Evolutionary conservation across 23 tunicate species (phyloP), one percentile per base, ranked within the genome.

Genomic region (Oikopleura vanhoeffeni): DNA sequence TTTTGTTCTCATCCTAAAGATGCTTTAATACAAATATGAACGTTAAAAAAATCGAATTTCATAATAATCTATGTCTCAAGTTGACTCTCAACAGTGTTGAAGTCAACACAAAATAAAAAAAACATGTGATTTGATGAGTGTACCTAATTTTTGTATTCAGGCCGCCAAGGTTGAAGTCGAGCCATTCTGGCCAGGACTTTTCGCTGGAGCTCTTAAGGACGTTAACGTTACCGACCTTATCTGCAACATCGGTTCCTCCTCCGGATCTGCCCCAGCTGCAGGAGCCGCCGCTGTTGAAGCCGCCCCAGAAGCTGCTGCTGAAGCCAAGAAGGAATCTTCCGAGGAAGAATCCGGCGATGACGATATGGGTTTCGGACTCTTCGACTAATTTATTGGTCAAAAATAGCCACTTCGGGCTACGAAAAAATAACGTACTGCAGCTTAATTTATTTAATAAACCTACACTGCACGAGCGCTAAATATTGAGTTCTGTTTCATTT

Each of bases 141-240:
- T n/a, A n/a, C n/a, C n/a, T n/a, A n/a, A n/a, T 71, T 71, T 71
- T 13, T 71, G 2, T 32, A 2, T 71, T 30, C 2, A 71, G 79
- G 79, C 79, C 38, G 79, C 79, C 34, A 71, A 71, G 36, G 79
- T 71, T 30, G 79, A 28, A 18, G 34, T 28, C 35, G 79, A 71
- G 38, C 79, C 79, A 24, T 71, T 71, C 79, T 71, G 79, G 79
- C 79, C 79, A 2, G 79, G 79, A 28, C 38, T 71, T 28, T 71
- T 71, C 38, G 79, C 79, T 32, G 79, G 79, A 18, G 79, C 79
- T 30, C 79, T 71, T 30, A 71, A 71, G 79, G 35, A 71, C 79
- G 27, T 18, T 30, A 38, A 71, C 38, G 79, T 71, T 38, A 13
- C 79, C 38, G 34, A 28, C 3, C 35, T 71, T 18, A 71, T 71